A percentile compares a stretch with the other conserved stretches of the same genome.
phyloP scores from a whole-genome alignment of 2,797 vertebrate species.

The Mus caroli region DNA sequence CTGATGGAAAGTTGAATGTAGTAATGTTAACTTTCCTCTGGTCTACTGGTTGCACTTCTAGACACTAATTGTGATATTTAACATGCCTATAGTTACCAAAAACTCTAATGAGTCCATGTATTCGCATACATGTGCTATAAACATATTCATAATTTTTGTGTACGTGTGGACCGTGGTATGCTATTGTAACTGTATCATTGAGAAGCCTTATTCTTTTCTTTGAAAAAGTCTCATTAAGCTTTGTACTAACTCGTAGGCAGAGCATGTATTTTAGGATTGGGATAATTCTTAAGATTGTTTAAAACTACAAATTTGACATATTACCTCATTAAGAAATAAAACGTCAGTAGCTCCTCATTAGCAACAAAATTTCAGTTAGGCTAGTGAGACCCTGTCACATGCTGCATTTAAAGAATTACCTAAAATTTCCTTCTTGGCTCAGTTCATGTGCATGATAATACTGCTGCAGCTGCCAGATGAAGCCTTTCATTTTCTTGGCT shows the following conservation, averaged over 20 bases:
- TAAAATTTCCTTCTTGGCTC: not conserved
- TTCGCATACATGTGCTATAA: not conserved
- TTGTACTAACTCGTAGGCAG: slow-evolving; percentile 50
- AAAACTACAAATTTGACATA: not conserved
- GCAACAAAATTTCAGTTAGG: not conserved
- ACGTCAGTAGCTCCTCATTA: not conserved
- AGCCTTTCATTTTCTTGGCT: slow-evolving; percentile 24
- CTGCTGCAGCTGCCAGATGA: not conserved
- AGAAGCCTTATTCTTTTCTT: slow-evolving; percentile 7
- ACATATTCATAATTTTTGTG: not conserved
- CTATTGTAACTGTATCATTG: slow-evolving; percentile 3
- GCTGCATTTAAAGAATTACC: slow-evolving; percentile 30
- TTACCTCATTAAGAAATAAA: not conserved
- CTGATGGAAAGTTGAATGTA: not conserved
- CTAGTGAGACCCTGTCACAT: not conserved
- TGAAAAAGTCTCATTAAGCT: slow-evolving; percentile 22
- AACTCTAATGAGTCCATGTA: not conserved
- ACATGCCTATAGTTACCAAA: not conserved
- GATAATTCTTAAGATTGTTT: not conserved
- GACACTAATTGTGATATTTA: not conserved
- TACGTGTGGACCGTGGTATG: not conserved
- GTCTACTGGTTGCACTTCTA: not conserved
- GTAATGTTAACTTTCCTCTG: not conserved
- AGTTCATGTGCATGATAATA: not conserved
- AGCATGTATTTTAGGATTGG: not conserved